phyloP scores from a whole-genome alignment of 1,140 invertebrate genomes.

The Druon quercuslanigerum region DNA sequence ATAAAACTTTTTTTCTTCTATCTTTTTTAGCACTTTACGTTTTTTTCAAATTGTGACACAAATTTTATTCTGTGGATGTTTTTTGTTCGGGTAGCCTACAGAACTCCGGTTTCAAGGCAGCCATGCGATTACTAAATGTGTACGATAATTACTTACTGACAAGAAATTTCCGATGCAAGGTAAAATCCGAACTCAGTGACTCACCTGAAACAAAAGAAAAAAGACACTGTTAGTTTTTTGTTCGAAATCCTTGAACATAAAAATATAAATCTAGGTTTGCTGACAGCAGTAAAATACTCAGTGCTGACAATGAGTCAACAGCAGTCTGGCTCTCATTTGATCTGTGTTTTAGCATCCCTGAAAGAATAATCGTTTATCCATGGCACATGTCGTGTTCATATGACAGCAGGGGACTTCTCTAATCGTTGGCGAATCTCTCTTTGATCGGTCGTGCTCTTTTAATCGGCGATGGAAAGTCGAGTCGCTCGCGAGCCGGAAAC shows the following conservation, averaged over 20 bases:
- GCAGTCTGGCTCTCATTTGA: not conserved
- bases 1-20: not conserved
- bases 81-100: not conserved
- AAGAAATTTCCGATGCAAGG: too few relatives aligned
- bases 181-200: too few relatives aligned
- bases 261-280: too few relatives aligned
- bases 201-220: not conserved
- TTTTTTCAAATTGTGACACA: not conserved
- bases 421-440: conserved; percentile 21
- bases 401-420: not conserved
- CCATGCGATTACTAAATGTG: too few relatives aligned
- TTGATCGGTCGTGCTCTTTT: conserved; percentile 29
- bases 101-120: too few relatives aligned
- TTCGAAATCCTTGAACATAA: too few relatives aligned
- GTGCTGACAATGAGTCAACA: not conserved
- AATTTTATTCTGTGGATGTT: not conserved
- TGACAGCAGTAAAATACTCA: too few relatives aligned
- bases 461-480: not conserved
- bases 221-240: not conserved
- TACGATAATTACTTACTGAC: too few relatives aligned
- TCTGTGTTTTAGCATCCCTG: not conserved
- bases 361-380: conserved; percentile 4
- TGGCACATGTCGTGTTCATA: conserved; percentile 24
- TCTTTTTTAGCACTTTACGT: conserved; percentile 6
- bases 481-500: conserved; percentile 9